Conservation (phyloP, 2,113 vertebrate species). For the Ia io region DNA sequence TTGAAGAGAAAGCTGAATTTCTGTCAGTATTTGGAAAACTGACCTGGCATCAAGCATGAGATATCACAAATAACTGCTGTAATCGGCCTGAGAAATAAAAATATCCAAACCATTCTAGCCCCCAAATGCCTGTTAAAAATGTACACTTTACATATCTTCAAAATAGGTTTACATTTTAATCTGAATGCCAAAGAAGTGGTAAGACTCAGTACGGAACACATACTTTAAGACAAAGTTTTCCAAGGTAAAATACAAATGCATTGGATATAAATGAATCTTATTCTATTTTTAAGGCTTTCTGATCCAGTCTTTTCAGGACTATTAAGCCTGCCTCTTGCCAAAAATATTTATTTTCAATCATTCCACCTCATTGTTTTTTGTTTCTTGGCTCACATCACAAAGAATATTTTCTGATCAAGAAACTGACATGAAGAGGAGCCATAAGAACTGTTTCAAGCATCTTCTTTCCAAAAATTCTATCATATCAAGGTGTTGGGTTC, state of each 20-base stretch:
- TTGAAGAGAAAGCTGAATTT: not conserved
- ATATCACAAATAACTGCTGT: not conserved
- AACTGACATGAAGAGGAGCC: not conserved
- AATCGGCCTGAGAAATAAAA: not conserved
- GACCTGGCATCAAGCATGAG: not conserved
- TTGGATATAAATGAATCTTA: slow-evolving; percentile 29
- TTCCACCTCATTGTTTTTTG: not conserved
- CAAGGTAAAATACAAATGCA: slow-evolving; percentile 30
- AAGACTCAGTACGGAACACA: not conserved
- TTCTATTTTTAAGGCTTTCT: not conserved
- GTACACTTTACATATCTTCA: not conserved
- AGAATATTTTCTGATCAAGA: slow-evolving; percentile 22
- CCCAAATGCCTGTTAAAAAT: not conserved
- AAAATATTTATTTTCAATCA: slow-evolving; percentile 27
- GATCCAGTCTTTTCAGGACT: not conserved
- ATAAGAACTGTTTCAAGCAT: not conserved
- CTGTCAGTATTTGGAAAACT: not conserved
- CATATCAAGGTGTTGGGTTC: not conserved
- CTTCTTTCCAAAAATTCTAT: slow-evolving; percentile 20
- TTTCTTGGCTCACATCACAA: not conserved
- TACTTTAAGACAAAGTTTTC: slow-evolving; percentile 4
- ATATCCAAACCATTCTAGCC: not conserved
- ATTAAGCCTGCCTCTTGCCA: not conserved
- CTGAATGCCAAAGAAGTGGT: not conserved
- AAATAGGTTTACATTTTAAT: slow-evolving; percentile 28